Conservation (phyloP, 2,888 invertebrate genomes). For the Imbricaverruca yamaguchii region DNA sequence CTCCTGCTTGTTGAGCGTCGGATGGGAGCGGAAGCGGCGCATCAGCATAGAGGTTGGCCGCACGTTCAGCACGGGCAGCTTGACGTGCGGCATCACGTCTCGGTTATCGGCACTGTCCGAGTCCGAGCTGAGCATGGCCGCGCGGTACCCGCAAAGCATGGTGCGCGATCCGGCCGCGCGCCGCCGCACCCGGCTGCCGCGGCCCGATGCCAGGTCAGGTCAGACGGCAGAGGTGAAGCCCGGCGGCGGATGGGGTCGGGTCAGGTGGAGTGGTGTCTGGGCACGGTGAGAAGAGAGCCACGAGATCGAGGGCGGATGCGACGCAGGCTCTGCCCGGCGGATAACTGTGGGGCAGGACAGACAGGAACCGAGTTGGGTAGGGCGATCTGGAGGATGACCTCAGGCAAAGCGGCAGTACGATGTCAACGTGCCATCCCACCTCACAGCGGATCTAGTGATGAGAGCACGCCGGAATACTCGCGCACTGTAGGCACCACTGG, state of each 20-base stretch:
- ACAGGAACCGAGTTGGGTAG: too few relatives aligned
- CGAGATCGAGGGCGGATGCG: too few relatives aligned
- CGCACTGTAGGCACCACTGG: too few relatives aligned
- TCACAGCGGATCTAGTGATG: too few relatives aligned
- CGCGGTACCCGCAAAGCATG: slow-evolving; percentile 32
- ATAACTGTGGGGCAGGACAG: too few relatives aligned
- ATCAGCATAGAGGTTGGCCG: slow-evolving; percentile 32
- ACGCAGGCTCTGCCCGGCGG: too few relatives aligned
- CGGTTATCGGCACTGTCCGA: background rate
- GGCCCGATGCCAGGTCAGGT: background rate
- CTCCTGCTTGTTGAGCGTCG: slow-evolving; percentile 5
- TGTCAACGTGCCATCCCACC: too few relatives aligned
- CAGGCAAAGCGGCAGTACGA: too few relatives aligned
- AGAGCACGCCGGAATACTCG: too few relatives aligned
- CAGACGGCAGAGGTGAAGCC: background rate
- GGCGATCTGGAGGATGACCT: too few relatives aligned
- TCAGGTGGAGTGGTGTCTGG: slow-evolving; percentile 10
- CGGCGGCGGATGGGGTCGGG: slow-evolving; percentile 15
- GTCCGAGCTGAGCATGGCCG: slow-evolving; percentile 27
- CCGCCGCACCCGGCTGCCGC: background rate
- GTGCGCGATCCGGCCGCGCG: slow-evolving; percentile 22
- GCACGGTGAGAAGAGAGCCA: too few relatives aligned
- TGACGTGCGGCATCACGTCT: slow-evolving; percentile 24
- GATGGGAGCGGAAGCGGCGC: slow-evolving; percentile 27
- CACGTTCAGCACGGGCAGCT: slow-evolving; percentile 32